These are phyloP conservation scores for Megaustenia siamemsis DNA, from an alignment of 2,888 invertebrate species.

Conservation along the genomic window DNA sequence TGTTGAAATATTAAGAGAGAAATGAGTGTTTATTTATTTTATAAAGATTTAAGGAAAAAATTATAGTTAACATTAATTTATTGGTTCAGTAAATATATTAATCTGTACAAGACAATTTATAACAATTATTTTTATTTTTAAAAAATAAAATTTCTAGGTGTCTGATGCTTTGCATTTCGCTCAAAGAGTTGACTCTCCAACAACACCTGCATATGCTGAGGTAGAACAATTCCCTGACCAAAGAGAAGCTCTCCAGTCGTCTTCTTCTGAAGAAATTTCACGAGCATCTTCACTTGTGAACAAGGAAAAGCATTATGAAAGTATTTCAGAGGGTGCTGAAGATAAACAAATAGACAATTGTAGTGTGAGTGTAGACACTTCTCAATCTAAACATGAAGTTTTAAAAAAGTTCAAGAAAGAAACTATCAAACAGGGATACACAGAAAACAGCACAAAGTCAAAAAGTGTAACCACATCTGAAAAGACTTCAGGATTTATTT, in stretches of 20 bases:
- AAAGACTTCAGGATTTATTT: not conserved
- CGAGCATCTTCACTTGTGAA: not conserved
- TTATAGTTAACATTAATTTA: too few species aligned
- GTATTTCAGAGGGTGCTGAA: not conserved
- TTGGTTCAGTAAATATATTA: too few species aligned
- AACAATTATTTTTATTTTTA: too few species aligned
- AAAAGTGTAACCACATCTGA: not conserved
- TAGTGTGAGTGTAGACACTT: not conserved
- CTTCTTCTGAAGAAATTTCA: not conserved
- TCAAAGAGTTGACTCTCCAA: conserved; percentile 19
- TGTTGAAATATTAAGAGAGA: too few species aligned
- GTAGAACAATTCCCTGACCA: conserved; percentile 35
- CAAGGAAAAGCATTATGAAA: not conserved
- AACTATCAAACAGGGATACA: not conserved
- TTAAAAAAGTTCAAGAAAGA: not conserved
- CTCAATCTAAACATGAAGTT: not conserved
- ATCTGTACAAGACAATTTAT: too few species aligned
- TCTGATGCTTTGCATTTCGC: conserved; percentile 44
- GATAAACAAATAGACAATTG: not conserved
- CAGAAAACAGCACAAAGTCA: not conserved
- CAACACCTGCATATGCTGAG: conserved; percentile 50
- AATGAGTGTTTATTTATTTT: too few species aligned
- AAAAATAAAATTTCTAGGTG: conserved; percentile 43
- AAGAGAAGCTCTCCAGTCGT: not conserved
- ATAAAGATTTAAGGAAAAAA: too few species aligned